Conservation (phyloP, 2,888 invertebrate genomes). For the Hedya salicella region DNA sequence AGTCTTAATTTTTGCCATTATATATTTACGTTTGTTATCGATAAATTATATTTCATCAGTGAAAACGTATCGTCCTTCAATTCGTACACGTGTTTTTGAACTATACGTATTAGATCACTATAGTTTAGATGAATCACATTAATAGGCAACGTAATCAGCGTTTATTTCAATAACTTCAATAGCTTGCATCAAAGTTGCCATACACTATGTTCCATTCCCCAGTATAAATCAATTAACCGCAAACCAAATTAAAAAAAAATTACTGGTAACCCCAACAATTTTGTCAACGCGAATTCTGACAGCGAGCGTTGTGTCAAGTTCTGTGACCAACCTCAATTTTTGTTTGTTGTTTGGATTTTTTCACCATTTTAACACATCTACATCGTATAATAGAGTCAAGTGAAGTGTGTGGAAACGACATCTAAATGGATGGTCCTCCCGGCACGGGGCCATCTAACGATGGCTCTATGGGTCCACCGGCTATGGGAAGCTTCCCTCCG, state of each 20-base stretch:
- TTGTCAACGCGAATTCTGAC: constrained; percentile 15
- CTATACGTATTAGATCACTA: not conserved
- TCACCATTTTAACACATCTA: constrained; percentile 3
- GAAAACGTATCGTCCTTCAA: constrained; percentile 18
- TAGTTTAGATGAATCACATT: not conserved
- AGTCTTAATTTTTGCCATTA: too few relatives aligned
- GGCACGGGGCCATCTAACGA: constrained; percentile 70
- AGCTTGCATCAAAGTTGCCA: not conserved
- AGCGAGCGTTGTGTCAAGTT: constrained; percentile 18
- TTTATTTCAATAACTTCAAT: not conserved
- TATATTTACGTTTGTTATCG: not conserved
- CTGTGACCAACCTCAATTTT: constrained; percentile 36
- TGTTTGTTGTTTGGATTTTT: constrained; percentile 34
- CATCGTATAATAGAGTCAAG: not conserved
- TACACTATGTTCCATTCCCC: too few relatives aligned
- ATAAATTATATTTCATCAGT: constrained; percentile 1
- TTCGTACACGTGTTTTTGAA: constrained; percentile 37
- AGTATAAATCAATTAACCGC: too few relatives aligned
- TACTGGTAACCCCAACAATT: constrained; percentile 10
- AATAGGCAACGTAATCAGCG: not conserved
- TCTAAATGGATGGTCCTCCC: constrained; percentile 77
- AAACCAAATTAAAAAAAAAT: not conserved
- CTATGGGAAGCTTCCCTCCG: constrained; percentile 65
- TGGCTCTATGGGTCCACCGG: constrained; percentile 66
- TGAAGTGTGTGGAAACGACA: not conserved